Evolutionary conservation across 2,797 vertebrate genomes (phyloP), one percentile per base, ranked within the genome.

Genomic region (Octomys mimax): DNA sequence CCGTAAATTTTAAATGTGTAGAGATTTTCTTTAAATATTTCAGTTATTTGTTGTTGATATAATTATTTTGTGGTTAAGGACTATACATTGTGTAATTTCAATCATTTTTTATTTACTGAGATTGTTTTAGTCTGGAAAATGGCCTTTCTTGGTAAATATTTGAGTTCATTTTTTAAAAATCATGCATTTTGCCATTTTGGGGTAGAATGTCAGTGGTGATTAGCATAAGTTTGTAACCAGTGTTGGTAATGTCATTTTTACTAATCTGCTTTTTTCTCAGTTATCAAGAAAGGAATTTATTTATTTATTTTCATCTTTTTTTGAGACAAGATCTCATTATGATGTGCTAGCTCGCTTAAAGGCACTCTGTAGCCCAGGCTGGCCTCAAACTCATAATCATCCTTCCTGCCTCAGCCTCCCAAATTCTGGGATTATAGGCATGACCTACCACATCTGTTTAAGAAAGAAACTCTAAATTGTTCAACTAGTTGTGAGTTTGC

Each of bases 41-140:
- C 54, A 86, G 64, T 71, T 92, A 73, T 19, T 62, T 21, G 54
- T 81, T 85, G 26, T 28, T 64, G 2, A 2, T 71, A 39, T 71
- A 62, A 89, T 80, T 85, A 49, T 39, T 26, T 80, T 73, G 36
- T 81, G 4, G 2, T 88, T 6, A 70, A 21, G 59, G 28, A 61
- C 54, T 54, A n/a, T 36, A 59, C 66, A 81, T 61, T 46, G 26
- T 59, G 62, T 0, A 91, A 88, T 88, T 91, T 88, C 16, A 88
- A 42, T 22, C 22, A 2, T n/a, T 91, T 94, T 88, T 2, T 82
- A 73, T 54, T 57, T 94, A 64, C n/a, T 78, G 33, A 82, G 61
- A 95, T 62, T 91, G 11, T 81, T 91, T 92, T 89, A 89, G 8
- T n/a, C 33, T 66, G 62, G 26, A 82, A 52, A 22, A 78, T 91